These are phyloP conservation scores for Podarcis siculus DNA, from an alignment of 2,797 vertebrate genomes.

Conservation along the genomic window DNA sequence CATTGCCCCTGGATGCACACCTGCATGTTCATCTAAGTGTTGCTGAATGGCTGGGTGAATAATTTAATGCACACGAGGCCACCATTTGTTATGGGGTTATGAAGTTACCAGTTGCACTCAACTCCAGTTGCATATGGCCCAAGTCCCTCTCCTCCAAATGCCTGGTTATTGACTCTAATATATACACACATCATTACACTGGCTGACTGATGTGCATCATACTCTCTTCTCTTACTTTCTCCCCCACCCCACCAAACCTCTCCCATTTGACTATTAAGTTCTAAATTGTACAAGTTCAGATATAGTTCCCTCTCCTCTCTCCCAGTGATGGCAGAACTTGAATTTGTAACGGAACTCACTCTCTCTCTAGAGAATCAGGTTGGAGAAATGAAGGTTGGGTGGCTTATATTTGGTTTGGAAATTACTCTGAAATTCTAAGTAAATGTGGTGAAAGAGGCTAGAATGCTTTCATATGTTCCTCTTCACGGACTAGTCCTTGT, in stretches of 20 bases:
- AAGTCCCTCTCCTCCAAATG: background rate
- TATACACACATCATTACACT: background rate
- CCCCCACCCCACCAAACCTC: background rate
- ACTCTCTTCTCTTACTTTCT: too few relatives aligned
- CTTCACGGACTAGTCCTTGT: background rate
- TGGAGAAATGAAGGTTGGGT: background rate
- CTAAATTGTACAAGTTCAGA: background rate
- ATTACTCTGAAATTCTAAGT: background rate
- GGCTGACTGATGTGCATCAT: background rate
- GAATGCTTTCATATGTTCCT: background rate
- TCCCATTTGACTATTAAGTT: background rate
- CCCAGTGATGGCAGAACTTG: background rate
- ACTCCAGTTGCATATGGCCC: background rate
- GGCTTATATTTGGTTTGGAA: slow-evolving; percentile 3
- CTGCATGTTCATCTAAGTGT: background rate
- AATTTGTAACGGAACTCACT: background rate
- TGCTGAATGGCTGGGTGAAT: background rate
- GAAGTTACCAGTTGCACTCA: background rate
- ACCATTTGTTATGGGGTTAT: background rate
- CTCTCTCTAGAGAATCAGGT: background rate
- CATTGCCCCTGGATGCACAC: background rate
- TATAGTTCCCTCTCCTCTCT: background rate
- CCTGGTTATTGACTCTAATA: background rate
- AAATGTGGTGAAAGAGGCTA: background rate
- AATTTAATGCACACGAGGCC: background rate